Conservation (phyloP, 2,113 vertebrate genomes). For the Perca flavescens region DNA sequence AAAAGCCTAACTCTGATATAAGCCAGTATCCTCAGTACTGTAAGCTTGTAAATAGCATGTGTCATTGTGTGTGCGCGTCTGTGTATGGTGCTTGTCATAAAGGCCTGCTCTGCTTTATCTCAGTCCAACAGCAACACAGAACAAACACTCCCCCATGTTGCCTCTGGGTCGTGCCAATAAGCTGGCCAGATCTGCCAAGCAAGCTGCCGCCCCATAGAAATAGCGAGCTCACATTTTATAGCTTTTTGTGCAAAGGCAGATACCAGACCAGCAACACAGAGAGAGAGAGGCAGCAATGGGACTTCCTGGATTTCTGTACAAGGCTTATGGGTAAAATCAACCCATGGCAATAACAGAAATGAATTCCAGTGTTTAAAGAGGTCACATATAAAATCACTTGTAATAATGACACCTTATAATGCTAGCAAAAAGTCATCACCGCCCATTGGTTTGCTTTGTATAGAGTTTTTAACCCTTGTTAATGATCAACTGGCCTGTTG, state of each 20-base stretch:
- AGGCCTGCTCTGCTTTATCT: constrained; percentile 82
- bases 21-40: constrained; percentile 14
- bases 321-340: constrained; percentile 22
- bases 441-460: neutral
- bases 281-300: constrained; percentile 22
- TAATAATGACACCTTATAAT: neutral
- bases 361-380: constrained; percentile 7
- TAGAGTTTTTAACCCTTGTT: neutral
- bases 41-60: constrained; percentile 46
- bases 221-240: constrained; percentile 64
- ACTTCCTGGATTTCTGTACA: constrained; percentile 44
- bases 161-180: constrained; percentile 79
- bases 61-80: constrained; percentile 31
- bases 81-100: constrained; percentile 64
- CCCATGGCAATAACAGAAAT: neutral
- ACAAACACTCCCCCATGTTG: constrained; percentile 79
- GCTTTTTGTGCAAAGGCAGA: constrained; percentile 66
- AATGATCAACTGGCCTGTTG: neutral
- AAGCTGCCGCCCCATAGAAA: constrained; percentile 76
- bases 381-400: neutral
- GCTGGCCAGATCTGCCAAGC: constrained; percentile 75
- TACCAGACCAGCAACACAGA: constrained; percentile 56
- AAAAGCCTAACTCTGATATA: constrained; percentile 22
- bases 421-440: neutral
- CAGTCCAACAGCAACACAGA: constrained; percentile 80